Conservation (phyloP, 2,888 invertebrate genomes). For the Metalampra italica region DNA sequence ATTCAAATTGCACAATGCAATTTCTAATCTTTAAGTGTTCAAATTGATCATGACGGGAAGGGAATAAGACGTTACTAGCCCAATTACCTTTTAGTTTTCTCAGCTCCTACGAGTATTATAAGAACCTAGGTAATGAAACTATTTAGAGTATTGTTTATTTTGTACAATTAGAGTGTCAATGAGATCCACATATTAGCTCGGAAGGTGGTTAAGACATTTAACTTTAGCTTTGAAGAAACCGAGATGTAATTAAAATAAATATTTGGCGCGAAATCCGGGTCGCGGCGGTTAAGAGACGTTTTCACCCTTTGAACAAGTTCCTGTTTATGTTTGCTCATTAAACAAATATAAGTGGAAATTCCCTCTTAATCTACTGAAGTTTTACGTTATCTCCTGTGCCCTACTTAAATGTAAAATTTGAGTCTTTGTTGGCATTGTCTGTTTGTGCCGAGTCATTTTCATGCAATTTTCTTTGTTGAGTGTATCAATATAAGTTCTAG, state of each 20-base stretch:
- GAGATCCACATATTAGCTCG: constrained; percentile 40
- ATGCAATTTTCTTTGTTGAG: neutral
- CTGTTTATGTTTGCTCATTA: constrained; percentile 75
- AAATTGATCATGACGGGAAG: too few species aligned
- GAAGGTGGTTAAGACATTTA: constrained; percentile 48
- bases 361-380: constrained; percentile 55
- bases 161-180: neutral
- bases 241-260: constrained; percentile 76
- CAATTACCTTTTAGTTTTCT: too few species aligned
- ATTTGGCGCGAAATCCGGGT: constrained; percentile 74
- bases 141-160: too few species aligned
- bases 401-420: constrained; percentile 22
- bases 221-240: constrained; percentile 57
- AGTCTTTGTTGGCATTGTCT: neutral
- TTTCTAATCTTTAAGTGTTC: neutral
- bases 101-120: too few species aligned
- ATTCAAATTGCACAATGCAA: neutral
- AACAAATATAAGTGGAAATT: constrained; percentile 70
- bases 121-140: too few species aligned
- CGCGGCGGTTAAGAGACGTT: constrained; percentile 71
- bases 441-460: neutral
- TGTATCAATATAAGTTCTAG: too few species aligned
- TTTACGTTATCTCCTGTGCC: constrained; percentile 37
- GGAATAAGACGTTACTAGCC: too few species aligned
- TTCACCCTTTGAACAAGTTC: constrained; percentile 73